Evolutionary conservation across 2,797 vertebrate species (phyloP).

Genomic region (Mionectes olivaceus): DNA sequence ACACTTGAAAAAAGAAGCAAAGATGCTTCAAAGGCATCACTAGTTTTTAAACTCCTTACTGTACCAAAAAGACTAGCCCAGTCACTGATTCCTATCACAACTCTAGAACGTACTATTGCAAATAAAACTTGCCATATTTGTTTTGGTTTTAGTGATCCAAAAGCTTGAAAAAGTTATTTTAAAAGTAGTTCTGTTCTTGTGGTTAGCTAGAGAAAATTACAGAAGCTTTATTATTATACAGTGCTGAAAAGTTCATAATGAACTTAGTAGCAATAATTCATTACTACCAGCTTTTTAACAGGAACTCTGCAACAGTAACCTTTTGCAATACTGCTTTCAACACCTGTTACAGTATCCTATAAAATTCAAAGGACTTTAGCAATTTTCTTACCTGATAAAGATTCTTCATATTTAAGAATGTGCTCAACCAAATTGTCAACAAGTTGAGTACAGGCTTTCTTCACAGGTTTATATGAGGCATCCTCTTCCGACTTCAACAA

Average conservation of each 20-base stretch:
- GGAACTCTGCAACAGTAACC: neutral
- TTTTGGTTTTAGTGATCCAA: neutral
- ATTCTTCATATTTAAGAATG: constrained; percentile 95
- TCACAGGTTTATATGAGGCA: constrained; percentile 94
- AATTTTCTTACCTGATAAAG: constrained; percentile 81
- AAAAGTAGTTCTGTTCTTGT: neutral
- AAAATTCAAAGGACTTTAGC: neutral
- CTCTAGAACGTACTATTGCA: neutral
- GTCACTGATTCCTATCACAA: neutral
- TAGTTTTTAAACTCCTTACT: neutral
- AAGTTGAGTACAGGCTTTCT: constrained; percentile 95
- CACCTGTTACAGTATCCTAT: neutral
- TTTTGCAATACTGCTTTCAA: neutral
- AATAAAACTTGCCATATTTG: neutral
- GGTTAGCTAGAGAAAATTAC: neutral
- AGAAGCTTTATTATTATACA: neutral
- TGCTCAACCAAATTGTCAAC: constrained; percentile 98
- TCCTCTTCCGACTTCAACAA: constrained; percentile 94
- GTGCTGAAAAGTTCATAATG: neutral
- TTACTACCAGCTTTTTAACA: neutral
- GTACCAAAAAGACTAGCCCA: neutral
- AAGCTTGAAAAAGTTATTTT: neutral
- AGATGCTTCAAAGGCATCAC: neutral
- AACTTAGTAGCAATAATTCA: neutral
- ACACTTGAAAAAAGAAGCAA: neutral